Base-by-base conservation (phyloP, 2,113 vertebrate species). In the Oreocharis arfaki region DNA sequence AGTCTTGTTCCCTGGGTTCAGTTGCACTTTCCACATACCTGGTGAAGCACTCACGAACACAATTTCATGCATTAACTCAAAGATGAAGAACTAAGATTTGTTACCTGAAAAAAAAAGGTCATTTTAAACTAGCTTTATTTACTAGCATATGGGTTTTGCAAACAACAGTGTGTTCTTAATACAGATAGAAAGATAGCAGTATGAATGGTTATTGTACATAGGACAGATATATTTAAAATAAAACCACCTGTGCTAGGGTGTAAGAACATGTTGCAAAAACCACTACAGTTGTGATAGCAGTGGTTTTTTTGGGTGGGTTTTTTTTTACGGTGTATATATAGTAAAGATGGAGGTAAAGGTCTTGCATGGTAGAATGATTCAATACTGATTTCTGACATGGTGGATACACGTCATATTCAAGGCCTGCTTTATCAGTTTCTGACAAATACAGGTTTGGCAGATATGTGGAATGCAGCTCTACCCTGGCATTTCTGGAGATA, bases 351-450 rank as follows among this genome's bases (percentile, higher is more conserved):
- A 83, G 8, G 28, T 73, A 28, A 46, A 76, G 46, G 18, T 85
- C 69, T 74, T 57, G 17, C 3, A 1, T 27, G 50, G 23, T 28
- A 73, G 23, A 79, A n/a, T 50, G 14, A 21, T 61, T 71, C 32
- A n/a, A 12, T 68, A 59, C 13, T 42, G 32, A 44, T 81, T 74
- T 19, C 28, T 59, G 26, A 14, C 0, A 0, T n/a, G 3, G 9
- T 64, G 4, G 13, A 59, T 68, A 12, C 21, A 16, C 16, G 3
- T 47, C 33, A 21, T 59, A 56, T 64, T 86, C 47, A 81, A 81
- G 19, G 13, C 11, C 26, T 69, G 11, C 76, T 81, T 75, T 83
- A 10, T 41, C 23, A 50, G 11, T 74, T 90, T 83, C n/a, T 90
- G 41, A 33, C 39, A 87, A 42, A 71, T 39, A 44, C 4, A 46